A percentile compares a stretch with the other conserved stretches of the same genome.
These are phyloP conservation scores for Myotis lucifugus DNA, from an alignment of 2,113 vertebrate species.

Conservation along the genomic window DNA sequence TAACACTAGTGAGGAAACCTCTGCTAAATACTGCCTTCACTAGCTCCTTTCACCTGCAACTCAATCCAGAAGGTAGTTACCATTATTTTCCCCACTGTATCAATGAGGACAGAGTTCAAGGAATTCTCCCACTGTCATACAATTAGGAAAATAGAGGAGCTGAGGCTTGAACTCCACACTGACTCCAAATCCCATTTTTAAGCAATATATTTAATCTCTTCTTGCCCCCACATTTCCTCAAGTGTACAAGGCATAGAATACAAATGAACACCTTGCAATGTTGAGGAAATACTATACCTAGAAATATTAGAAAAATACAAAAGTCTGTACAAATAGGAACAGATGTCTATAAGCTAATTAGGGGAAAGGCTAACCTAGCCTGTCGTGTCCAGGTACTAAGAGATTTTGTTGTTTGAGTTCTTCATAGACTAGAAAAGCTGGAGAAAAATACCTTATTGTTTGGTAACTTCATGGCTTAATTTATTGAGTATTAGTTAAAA, in stretches of 20 bases:
- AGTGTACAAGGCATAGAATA: not conserved
- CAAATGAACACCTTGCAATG: not conserved
- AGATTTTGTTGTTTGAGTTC: not conserved
- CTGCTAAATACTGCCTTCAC: not conserved
- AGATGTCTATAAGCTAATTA: slow-evolving; percentile 16
- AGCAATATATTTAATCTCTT: not conserved
- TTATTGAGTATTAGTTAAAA: not conserved
- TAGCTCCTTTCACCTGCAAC: not conserved
- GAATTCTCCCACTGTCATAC: not conserved
- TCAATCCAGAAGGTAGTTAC: not conserved
- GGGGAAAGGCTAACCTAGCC: not conserved
- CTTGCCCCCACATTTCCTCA: not conserved
- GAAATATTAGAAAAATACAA: not conserved
- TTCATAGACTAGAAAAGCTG: not conserved
- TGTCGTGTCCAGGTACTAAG: not conserved
- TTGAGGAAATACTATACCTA: not conserved
- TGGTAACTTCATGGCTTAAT: not conserved
- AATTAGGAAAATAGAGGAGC: not conserved
- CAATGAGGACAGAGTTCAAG: not conserved
- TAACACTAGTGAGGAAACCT: not conserved
- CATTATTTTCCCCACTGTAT: not conserved
- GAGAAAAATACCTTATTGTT: not conserved
- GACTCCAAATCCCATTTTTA: not conserved
- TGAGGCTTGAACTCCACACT: not conserved
- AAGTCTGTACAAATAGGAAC: not conserved